Conservation (phyloP, 2,797 vertebrate species). For the Alectoris magna region DNA sequence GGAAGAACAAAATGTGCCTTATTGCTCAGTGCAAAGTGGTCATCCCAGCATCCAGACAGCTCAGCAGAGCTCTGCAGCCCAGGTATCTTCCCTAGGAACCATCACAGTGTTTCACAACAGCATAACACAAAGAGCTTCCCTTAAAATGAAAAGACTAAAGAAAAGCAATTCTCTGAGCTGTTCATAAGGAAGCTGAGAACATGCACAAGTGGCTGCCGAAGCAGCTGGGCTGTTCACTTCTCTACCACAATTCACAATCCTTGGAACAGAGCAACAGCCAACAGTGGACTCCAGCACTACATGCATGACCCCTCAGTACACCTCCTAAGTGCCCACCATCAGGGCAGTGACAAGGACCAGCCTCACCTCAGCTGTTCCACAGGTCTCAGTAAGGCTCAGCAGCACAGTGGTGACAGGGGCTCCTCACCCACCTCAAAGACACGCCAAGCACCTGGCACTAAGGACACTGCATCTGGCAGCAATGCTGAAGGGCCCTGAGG, state of each 20-base stretch:
- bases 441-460: no score
- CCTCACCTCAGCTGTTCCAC: neutral
- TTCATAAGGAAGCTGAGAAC: neutral
- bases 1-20: neutral
- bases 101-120: neutral
- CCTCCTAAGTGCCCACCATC: constrained; percentile 28
- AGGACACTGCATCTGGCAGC: neutral
- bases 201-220: constrained; percentile 27
- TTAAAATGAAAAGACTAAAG: constrained; percentile 28
- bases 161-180: constrained; percentile 30
- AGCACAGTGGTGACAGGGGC: accelerated
- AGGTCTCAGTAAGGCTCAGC: neutral
- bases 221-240: constrained; percentile 40
- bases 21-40: neutral
- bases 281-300: constrained; percentile 11
- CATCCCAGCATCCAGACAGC: neutral
- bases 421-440: neutral
- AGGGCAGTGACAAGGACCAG: neutral
- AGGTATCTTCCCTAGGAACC: neutral
- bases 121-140: constrained; percentile 29
- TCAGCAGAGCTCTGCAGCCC: neutral
- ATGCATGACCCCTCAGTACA: neutral
- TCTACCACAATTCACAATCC: constrained; percentile 42
- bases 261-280: constrained; percentile 58
- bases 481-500: neutral